Conservation (phyloP, 2,113 vertebrate species). For the Tupaia chinensis region DNA sequence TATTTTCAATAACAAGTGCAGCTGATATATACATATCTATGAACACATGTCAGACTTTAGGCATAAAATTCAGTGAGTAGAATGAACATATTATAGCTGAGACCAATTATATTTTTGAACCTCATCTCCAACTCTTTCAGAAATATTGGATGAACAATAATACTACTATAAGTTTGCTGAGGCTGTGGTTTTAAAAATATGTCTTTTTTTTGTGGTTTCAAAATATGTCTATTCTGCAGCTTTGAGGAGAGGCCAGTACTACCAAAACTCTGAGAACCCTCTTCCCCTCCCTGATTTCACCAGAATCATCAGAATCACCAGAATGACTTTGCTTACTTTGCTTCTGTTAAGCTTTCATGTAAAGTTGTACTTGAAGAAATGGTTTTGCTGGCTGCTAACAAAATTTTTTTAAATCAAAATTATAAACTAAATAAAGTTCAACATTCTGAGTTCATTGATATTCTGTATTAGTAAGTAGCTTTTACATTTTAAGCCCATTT, state of each 20-base stretch:
- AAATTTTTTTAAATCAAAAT: slow-evolving; percentile 41
- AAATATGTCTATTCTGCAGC: not conserved
- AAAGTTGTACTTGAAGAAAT: not conserved
- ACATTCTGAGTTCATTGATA: slow-evolving; percentile 11
- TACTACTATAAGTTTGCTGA: not conserved
- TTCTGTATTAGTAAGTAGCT: not conserved
- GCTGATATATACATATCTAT: too few relatives aligned
- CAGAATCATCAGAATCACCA: not conserved
- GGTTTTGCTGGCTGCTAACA: not conserved
- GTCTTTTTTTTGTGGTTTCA: not conserved
- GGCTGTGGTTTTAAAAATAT: slow-evolving; percentile 21
- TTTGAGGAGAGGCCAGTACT: not conserved
- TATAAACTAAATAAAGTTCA: not conserved
- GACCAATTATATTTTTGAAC: not conserved
- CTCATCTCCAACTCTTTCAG: not conserved
- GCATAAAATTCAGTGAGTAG: too few relatives aligned
- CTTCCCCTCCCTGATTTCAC: not conserved
- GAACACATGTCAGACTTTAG: too few relatives aligned
- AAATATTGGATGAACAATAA: not conserved
- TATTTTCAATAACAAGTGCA: too few relatives aligned
- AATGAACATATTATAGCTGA: not conserved
- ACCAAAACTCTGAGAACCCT: not conserved
- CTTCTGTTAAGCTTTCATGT: not conserved
- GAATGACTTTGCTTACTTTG: not conserved
- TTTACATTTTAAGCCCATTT: not conserved